Conservation (phyloP, 2,113 vertebrate species). For the Pedetes capensis region DNA sequence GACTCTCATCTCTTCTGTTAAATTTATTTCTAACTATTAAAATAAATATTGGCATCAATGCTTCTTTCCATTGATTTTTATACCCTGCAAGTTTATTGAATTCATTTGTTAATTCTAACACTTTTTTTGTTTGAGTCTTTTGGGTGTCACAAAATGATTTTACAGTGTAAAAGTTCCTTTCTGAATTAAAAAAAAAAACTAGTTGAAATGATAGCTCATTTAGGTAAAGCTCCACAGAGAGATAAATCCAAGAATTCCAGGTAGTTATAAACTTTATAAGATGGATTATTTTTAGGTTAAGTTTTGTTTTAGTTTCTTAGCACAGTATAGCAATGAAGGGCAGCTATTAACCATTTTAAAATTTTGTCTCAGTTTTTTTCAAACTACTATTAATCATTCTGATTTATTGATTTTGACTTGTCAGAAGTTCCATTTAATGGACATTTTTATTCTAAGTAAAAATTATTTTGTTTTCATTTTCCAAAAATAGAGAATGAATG, state of each 20-base stretch:
- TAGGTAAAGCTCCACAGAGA: neutral
- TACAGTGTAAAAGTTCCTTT: neutral
- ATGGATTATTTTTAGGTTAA: neutral
- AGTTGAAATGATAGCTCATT: neutral
- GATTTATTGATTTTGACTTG: neutral
- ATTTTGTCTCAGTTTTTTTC: neutral
- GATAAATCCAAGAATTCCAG: neutral
- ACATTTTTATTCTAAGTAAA: neutral
- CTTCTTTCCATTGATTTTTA: neutral
- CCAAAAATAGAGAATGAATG: neutral
- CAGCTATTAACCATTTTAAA: neutral
- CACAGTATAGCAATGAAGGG: neutral
- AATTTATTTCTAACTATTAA: neutral
- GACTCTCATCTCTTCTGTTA: neutral
- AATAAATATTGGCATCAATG: too few relatives aligned
- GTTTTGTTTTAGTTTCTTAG: neutral
- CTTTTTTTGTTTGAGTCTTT: neutral
- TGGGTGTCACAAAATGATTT: neutral
- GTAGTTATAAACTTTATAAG: neutral
- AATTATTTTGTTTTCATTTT: neutral
- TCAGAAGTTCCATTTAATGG: neutral
- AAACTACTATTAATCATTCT: neutral
- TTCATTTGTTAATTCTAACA: neutral
- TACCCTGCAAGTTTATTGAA: neutral
- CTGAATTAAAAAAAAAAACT: neutral